A percentile compares a stretch with the other conserved stretches of the same genome.
Conservation (phyloP, 2,888 invertebrate species). For the Amblyjoppa proteus region DNA sequence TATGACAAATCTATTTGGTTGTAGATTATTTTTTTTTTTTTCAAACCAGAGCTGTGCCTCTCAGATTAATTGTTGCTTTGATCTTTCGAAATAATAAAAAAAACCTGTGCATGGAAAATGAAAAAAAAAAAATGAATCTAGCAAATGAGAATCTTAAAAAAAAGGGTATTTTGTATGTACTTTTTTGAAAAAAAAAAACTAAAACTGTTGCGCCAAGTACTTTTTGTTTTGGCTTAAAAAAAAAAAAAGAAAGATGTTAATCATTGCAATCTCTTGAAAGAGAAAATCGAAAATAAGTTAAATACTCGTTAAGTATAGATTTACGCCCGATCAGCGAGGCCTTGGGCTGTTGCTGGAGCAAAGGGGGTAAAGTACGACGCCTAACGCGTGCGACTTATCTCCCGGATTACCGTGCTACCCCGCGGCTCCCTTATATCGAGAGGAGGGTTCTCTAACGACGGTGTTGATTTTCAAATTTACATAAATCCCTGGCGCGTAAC, state of each 20-base stretch:
- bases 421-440: conserved; percentile 29
- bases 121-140: background rate
- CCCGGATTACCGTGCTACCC: conserved; percentile 73
- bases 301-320: conserved; percentile 60
- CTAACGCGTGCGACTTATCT: conserved; percentile 76
- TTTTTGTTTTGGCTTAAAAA: too few relatives aligned
- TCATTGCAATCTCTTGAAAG: background rate
- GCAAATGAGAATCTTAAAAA: background rate
- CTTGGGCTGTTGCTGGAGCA: conserved; percentile 57
- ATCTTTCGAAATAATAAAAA: background rate
- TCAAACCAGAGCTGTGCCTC: background rate
- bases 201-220: too few relatives aligned
- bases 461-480: conserved; percentile 74
- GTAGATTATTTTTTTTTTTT: background rate
- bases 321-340: conserved; percentile 71
- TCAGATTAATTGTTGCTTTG: background rate
- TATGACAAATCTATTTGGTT: background rate
- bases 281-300: conserved; percentile 9
- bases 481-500: conserved; percentile 70
- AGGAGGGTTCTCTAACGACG: conserved; percentile 28
- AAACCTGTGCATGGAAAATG: too few relatives aligned
- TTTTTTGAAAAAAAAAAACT: too few relatives aligned
- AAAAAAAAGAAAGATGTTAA: background rate
- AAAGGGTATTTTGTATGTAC: background rate
- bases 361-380: conserved; percentile 15